A percentile compares a stretch with the other conserved stretches of the same genome.
Conservation (phyloP, 2,797 vertebrate species). For the Leptatherina wallacei region DNA sequence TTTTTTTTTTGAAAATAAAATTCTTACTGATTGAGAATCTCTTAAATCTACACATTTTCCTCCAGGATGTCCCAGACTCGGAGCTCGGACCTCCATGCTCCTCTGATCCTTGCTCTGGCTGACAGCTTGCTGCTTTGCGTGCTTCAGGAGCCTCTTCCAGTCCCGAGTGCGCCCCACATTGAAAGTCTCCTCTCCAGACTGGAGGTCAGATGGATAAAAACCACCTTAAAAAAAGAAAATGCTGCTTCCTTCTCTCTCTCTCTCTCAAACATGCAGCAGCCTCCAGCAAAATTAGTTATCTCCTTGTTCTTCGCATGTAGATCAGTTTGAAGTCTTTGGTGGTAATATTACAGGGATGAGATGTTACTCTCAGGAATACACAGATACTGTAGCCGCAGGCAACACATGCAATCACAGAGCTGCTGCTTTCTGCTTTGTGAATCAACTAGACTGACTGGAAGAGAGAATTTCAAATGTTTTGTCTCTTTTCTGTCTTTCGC, state of each 20-base stretch:
- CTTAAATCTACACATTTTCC: not conserved
- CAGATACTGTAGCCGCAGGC: slow-evolving; percentile 48
- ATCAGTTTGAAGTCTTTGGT: slow-evolving; percentile 43
- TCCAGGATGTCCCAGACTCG: slow-evolving; percentile 37
- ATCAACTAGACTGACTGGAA: slow-evolving; percentile 10
- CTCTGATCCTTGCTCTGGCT: slow-evolving; percentile 57
- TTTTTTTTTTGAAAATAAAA: not conserved
- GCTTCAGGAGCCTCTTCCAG: slow-evolving; percentile 76
- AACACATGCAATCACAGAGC: slow-evolving; percentile 19
- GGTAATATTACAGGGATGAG: slow-evolving; percentile 37
- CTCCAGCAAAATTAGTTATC: slow-evolving; percentile 40
- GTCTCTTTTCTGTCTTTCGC: not conserved
- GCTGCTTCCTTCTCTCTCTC: not conserved
- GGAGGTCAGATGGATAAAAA: slow-evolving; percentile 64
- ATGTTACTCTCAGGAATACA: slow-evolving; percentile 18
- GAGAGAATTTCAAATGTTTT: slow-evolving; percentile 10
- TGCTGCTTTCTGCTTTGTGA: slow-evolving; percentile 32
- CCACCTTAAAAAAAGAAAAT: slow-evolving; percentile 1
- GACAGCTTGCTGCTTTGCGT: slow-evolving; percentile 79
- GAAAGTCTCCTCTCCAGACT: slow-evolving; percentile 71
- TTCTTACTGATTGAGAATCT: not conserved
- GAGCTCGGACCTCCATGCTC: not conserved
- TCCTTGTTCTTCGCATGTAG: slow-evolving; percentile 40
- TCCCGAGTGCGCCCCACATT: slow-evolving; percentile 65
- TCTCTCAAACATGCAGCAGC: slow-evolving; percentile 24